Conservation (phyloP, 2,888 invertebrate genomes). For the Leptarthrus brevirostris region DNA sequence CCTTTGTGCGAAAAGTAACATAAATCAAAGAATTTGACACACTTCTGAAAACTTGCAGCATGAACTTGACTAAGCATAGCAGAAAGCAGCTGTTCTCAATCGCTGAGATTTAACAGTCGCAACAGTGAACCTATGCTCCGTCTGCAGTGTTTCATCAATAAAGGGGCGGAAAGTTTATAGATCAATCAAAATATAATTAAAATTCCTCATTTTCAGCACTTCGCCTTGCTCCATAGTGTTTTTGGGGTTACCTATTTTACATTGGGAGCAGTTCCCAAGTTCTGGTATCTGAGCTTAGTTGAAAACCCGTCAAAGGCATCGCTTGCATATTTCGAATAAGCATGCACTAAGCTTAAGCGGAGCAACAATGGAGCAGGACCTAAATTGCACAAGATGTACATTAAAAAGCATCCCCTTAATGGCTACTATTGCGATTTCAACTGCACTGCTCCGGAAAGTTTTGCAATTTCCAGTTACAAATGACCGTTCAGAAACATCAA, state of each 20-base stretch:
- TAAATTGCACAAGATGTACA: too few species aligned
- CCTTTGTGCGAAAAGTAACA: slow-evolving; percentile 23
- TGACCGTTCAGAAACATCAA: not conserved
- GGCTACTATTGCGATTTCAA: not conserved
- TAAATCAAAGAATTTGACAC: slow-evolving; percentile 40
- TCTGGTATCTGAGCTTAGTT: not conserved
- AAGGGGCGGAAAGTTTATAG: not conserved
- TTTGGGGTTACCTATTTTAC: not conserved
- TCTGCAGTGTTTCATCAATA: not conserved
- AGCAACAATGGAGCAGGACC: not conserved
- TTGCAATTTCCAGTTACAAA: slow-evolving; percentile 16
- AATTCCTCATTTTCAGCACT: not conserved
- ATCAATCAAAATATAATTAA: slow-evolving; percentile 6
- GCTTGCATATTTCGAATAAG: not conserved
- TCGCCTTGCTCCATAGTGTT: too few species aligned
- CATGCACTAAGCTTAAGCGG: not conserved
- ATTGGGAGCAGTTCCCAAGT: not conserved
- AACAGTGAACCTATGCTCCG: not conserved
- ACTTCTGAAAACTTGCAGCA: slow-evolving; percentile 31
- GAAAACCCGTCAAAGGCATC: not conserved
- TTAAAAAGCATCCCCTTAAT: not conserved
- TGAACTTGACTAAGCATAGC: slow-evolving; percentile 7
- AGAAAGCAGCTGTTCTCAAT: not conserved
- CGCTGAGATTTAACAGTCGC: not conserved
- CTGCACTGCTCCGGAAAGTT: slow-evolving; percentile 10